Percentiles rank a stretch among this genome's conserved stretches.
These are phyloP conservation scores for Synergus umbraculus DNA, from an alignment of 2,888 invertebrate genomes.

Conservation along the genomic window DNA sequence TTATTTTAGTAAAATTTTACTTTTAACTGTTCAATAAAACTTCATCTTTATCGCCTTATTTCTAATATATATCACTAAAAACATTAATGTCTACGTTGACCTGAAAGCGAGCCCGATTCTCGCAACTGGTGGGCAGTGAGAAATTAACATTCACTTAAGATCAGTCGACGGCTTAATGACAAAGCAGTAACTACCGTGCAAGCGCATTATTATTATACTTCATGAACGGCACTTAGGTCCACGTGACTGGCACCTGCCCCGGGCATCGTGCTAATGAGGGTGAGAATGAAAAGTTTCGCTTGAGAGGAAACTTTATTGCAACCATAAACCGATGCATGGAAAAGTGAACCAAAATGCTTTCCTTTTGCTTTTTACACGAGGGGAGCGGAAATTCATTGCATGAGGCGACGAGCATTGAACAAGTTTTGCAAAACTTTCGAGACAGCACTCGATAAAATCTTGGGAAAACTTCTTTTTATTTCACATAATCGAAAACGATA, in stretches of 20 bases:
- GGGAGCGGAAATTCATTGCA: neutral
- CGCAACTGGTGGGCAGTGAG: slow-evolving; percentile 25
- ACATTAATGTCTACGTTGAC: slow-evolving; percentile 15
- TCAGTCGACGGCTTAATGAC: slow-evolving; percentile 34
- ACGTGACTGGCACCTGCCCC: slow-evolving; percentile 31
- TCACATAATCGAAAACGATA: slow-evolving; percentile 20
- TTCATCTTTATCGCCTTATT: neutral
- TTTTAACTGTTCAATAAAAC: neutral
- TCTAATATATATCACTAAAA: neutral
- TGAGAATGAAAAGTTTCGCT: slow-evolving; percentile 35
- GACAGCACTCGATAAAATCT: slow-evolving; percentile 17
- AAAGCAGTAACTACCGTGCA: slow-evolving; percentile 37
- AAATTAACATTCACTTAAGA: slow-evolving; percentile 39
- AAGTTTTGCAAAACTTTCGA: neutral
- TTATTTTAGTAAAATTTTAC: neutral
- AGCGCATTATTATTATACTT: slow-evolving; percentile 38
- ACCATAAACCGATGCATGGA: slow-evolving; percentile 1
- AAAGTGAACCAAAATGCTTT: slow-evolving; percentile 12
- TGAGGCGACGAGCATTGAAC: slow-evolving; percentile 3
- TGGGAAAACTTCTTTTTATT: slow-evolving; percentile 3
- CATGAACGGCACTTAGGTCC: slow-evolving; percentile 35
- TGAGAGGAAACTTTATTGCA: slow-evolving; percentile 16
- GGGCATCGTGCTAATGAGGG: slow-evolving; percentile 31
- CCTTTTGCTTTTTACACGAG: neutral
- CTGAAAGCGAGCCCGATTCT: slow-evolving; percentile 14